Base-by-base conservation (phyloP, 2,797 vertebrate species). In the Acanthornis magna region DNA sequence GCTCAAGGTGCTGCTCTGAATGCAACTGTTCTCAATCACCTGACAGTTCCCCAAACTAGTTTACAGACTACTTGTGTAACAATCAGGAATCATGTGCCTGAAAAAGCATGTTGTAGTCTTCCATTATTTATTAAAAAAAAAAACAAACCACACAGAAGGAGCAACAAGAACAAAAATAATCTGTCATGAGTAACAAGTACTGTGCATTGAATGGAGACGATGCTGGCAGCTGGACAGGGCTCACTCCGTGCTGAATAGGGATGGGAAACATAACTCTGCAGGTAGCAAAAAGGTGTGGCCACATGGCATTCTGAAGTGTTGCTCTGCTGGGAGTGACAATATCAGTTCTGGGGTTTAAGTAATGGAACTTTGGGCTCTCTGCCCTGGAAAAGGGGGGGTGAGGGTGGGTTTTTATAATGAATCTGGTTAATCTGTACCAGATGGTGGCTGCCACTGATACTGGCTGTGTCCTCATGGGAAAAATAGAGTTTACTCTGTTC, bases 21-120 rank as follows among this genome's bases (percentile, higher is more conserved):
- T 48, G 23, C 23, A 62, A 45, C 50, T 0, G 0, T 54, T 54
- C 83, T 43, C 10, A 3, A 4, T 12, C 1, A 3, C 51, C 74
- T 77, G 40, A 27, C 36, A 34, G 3, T 10, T 79, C 53, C 76
- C 65, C 72, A 91, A 22, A 65, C 53, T 71, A 13, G 36, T 96
- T 94, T 94, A 84, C 81, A 91, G 77, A 79, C 58, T 76, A 7
- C 62, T 77, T 75, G 14, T 42, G 8, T 29, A 45, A 34, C 50
- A 55, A 66, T 85, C 65, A 38, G 54, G 63, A 71, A n/a, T 50
- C 29, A 8, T 0, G 2, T 67, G 40, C 58, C 34, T 43, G 48
- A 63, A 65, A 63, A 89, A 45, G 10, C 54, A 45, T 18, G 15
- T 17, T 67, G 40, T 50, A 50, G 32, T 5, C 36, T 88, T 86